Conservation (phyloP, 2,888 invertebrate genomes). For the Heliconius sara region DNA sequence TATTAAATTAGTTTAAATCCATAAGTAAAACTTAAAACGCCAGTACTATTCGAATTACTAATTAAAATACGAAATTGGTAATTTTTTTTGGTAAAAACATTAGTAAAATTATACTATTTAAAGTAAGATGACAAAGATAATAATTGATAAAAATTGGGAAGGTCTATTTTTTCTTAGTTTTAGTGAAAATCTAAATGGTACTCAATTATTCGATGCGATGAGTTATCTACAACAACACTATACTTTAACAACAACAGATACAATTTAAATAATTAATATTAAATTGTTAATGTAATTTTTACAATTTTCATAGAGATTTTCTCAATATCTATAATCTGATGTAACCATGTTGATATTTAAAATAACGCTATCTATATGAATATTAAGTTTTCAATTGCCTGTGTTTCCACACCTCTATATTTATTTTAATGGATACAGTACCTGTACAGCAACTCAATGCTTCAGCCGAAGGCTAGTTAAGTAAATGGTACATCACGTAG, state of each 20-base stretch:
- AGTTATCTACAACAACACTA: too few relatives aligned
- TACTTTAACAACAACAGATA: too few relatives aligned
- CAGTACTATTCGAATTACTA: neutral
- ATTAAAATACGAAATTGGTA: slow-evolving; percentile 9
- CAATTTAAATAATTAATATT: neutral
- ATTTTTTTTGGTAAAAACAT: neutral
- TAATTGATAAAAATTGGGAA: slow-evolving; percentile 6
- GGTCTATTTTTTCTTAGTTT: too few relatives aligned
- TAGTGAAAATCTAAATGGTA: too few relatives aligned
- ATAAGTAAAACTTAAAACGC: neutral
- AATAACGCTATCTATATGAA: neutral
- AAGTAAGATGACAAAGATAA: slow-evolving; percentile 23
- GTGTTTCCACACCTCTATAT: slow-evolving; percentile 8
- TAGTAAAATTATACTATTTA: neutral
- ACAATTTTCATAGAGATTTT: neutral
- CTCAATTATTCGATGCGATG: too few relatives aligned
- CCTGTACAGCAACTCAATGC: neutral
- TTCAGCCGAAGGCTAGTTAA: slow-evolving; percentile 30
- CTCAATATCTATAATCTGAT: neutral
- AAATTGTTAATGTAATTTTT: neutral
- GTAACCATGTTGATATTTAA: neutral
- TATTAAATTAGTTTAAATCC: neutral
- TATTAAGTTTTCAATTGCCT: slow-evolving; percentile 7
- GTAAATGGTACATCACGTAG: slow-evolving; percentile 32
- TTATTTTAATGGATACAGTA: slow-evolving; percentile 15